phyloP scores from a whole-genome alignment of 1,140 invertebrate genomes.

The Goniozus legneri region DNA sequence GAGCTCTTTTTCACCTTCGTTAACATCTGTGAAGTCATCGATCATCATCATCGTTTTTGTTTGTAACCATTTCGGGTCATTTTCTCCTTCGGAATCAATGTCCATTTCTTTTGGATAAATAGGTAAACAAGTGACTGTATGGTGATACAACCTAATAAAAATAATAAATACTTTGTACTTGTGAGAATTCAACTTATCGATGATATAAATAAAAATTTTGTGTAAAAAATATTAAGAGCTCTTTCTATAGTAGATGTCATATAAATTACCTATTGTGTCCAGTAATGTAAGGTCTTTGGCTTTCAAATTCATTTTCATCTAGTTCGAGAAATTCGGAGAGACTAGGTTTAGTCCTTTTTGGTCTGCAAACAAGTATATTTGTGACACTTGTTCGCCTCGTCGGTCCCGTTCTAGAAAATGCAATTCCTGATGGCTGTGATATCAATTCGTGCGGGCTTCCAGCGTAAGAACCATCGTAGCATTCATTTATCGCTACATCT shows the following conservation, averaged over 20 bases:
- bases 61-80: constrained; percentile 90
- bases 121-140: constrained; percentile 88
- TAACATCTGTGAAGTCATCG: constrained; percentile 97
- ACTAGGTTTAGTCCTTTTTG: constrained; percentile 68
- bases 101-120: constrained; percentile 93
- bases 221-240: constrained; percentile 1
- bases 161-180: too few species aligned
- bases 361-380: constrained; percentile 83
- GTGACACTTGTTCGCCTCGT: constrained; percentile 82
- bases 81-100: constrained; percentile 90
- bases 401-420: constrained; percentile 76
- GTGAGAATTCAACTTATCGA: too few species aligned
- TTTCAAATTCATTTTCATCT: constrained; percentile 76
- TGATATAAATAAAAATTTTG: neutral
- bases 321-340: constrained; percentile 82
- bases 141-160: constrained; percentile 81
- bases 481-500: constrained; percentile 92
- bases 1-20: constrained; percentile 96
- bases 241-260: too few species aligned
- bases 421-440: constrained; percentile 63
- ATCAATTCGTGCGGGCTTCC: constrained; percentile 91
- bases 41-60: constrained; percentile 97
- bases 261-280: constrained; percentile 78
- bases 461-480: constrained; percentile 92
- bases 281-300: constrained; percentile 79